Evolutionary conservation across 2,113 vertebrate species (phyloP).

Genomic region (Onychostoma macrolepis): DNA sequence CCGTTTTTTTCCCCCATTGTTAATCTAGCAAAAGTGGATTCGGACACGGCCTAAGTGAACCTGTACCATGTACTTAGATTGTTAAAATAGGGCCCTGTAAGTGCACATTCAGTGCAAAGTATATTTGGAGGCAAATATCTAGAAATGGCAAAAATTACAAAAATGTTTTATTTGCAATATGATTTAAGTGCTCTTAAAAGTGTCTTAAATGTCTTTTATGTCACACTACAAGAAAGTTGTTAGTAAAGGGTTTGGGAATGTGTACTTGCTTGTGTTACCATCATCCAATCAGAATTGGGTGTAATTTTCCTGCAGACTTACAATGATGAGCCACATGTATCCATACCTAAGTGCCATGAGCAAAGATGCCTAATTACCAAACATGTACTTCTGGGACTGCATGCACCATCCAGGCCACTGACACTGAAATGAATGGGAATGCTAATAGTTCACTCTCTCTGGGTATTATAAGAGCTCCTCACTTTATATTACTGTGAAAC

Average conservation of each 20-base stretch:
- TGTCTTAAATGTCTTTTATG: background rate
- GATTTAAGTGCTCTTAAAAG: too few relatives aligned
- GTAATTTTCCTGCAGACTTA: background rate
- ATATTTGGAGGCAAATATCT: too few relatives aligned
- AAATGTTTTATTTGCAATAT: too few relatives aligned
- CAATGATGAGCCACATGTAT: background rate
- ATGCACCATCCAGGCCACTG: too few relatives aligned
- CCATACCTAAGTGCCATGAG: background rate
- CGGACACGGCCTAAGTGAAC: too few relatives aligned
- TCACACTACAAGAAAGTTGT: background rate
- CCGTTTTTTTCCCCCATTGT: too few relatives aligned
- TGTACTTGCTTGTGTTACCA: background rate
- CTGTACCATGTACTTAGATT: too few relatives aligned
- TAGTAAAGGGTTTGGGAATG: background rate
- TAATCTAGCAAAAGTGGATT: too few relatives aligned
- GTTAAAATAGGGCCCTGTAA: too few relatives aligned
- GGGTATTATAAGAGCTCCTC: background rate
- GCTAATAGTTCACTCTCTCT: background rate
- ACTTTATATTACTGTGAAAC: background rate
- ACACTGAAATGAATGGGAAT: background rate
- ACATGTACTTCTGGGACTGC: background rate
- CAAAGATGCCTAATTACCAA: background rate
- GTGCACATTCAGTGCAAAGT: too few relatives aligned
- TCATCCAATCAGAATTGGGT: background rate
- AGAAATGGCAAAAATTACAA: too few relatives aligned